These are phyloP conservation scores for Zoanthus sociatus DNA, from an alignment of 92 coral and sea anemone genomes.

Conservation along the genomic window DNA sequence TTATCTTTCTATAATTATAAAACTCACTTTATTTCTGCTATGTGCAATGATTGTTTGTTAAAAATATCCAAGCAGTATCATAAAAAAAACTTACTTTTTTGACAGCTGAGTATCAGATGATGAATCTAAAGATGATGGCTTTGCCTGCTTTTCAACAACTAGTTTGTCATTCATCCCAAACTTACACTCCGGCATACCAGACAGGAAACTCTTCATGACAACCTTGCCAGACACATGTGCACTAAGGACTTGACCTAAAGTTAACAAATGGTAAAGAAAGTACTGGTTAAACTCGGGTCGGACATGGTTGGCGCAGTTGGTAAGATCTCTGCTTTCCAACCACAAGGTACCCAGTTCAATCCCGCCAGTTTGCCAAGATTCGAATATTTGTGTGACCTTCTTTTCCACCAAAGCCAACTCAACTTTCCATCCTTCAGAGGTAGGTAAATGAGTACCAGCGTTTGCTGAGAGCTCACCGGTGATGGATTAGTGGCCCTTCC, in stretches of 20 bases:
- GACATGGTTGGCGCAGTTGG: neutral
- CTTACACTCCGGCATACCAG: conserved; percentile 99
- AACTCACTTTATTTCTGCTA: neutral
- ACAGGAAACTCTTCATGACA: conserved; percentile 97
- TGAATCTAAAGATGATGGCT: conserved; percentile 82
- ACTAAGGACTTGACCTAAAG: conserved; percentile 95
- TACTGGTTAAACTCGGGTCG: no score
- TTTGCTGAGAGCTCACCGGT: no score
- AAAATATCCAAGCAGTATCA: neutral
- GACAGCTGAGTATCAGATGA: conserved; percentile 78
- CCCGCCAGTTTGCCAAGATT: no score
- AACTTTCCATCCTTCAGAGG: no score
- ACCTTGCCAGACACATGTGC: conserved; percentile 99
- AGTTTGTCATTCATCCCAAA: conserved; percentile 99
- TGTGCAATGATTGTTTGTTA: neutral
- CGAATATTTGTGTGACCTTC: no score
- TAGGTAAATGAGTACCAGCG: no score
- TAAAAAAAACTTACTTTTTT: conserved; percentile 79
- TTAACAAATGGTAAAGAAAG: neutral
- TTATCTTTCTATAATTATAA: no score
- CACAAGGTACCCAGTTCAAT: no score
- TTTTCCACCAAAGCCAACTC: no score
- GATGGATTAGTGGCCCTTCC: no score
- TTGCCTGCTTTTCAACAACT: conserved; percentile 95
- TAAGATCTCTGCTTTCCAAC: no score